phyloP scores from a whole-genome alignment of 2,113 vertebrate species.

The Percopsis transmontana region DNA sequence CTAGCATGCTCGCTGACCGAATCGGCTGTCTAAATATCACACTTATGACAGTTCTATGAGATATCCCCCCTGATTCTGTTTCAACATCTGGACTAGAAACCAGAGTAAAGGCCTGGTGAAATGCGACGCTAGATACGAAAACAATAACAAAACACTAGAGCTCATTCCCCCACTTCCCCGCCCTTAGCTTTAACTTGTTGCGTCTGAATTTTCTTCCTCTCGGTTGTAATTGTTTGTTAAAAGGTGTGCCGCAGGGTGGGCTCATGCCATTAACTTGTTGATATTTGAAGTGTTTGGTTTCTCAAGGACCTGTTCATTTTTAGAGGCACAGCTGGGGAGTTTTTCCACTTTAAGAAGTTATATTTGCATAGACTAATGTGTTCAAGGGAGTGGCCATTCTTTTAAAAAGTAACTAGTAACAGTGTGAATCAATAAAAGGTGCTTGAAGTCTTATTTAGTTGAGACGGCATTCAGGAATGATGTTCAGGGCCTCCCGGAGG shows the following conservation, averaged over 20 bases:
- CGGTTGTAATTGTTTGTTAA: neutral
- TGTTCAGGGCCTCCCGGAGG: conserved; percentile 14
- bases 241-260: neutral
- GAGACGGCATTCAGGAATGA: conserved; percentile 4
- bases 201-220: conserved; percentile 29
- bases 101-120: conserved; percentile 20
- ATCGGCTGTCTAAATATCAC: conserved; percentile 75
- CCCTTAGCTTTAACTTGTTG: conserved; percentile 18
- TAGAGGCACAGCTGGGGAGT: conserved; percentile 7
- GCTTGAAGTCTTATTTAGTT: conserved; percentile 54
- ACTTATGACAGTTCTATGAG: conserved; percentile 48
- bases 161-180: conserved; percentile 38
- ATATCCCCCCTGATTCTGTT: conserved; percentile 53
- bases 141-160: conserved; percentile 53
- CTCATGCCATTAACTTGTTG: conserved; percentile 40
- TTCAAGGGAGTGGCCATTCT: conserved; percentile 48
- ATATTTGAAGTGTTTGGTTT: conserved; percentile 47
- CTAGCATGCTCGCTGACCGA: conserved; percentile 49
- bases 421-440: conserved; percentile 59
- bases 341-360: conserved; percentile 11
- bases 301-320: conserved; percentile 40
- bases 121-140: conserved; percentile 49
- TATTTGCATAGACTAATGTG: neutral
- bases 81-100: conserved; percentile 67
- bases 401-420: conserved; percentile 48